Base-by-base conservation (phyloP, 2,113 vertebrate genomes). In the Paradoxurus hermaphroditus region DNA sequence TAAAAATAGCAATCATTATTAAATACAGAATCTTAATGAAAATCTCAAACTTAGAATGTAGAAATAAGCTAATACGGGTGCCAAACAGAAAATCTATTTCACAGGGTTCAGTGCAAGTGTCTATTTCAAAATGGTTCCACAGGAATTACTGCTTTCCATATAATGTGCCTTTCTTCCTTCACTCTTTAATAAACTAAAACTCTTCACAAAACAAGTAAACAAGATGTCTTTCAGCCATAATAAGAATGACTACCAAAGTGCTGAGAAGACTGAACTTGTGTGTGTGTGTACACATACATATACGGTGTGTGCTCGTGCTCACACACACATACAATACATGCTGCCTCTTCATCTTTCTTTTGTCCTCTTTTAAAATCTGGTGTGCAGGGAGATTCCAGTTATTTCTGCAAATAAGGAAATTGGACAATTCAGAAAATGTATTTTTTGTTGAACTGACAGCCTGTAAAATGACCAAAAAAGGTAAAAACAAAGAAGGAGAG, bases 181-280 rank as follows among this genome's bases (percentile, higher is more conserved):
- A 63, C 49, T 82, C 83, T 49, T 93, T 53, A 95, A 78, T 87
- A 86, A 93, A 79, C 39, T 51, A 89, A 86, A 77, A 49, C 72
- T 81, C 56, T 14, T 86, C n/a, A 53, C 62, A 90, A 84, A 93
- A 6, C 34, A 15, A 82, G 67, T 85, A 77, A 84, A 70, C n/a
- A 77, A 34, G 27, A 73, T 13, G 10, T 49, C 41, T 87, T 70
- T 73, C 36, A 65, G n/a, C 46, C 59, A n/a, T 36, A 70, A n/a
- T 36, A 63, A 82, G 14, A 59, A 21, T 23, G 67, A 85, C 53
- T 67, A 51, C 13, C 3, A 77, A 44, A 46, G 34, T 72, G 39
- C 23, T 39, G 49, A 91, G 56, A 75, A 70, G 21, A 87, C 62
- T 14, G 46, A 36, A 39, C 44, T 0, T 75, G 65, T 29, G 13